Evolutionary conservation across 2,888 invertebrate species (phyloP).

Genomic region (Spisula solida): DNA sequence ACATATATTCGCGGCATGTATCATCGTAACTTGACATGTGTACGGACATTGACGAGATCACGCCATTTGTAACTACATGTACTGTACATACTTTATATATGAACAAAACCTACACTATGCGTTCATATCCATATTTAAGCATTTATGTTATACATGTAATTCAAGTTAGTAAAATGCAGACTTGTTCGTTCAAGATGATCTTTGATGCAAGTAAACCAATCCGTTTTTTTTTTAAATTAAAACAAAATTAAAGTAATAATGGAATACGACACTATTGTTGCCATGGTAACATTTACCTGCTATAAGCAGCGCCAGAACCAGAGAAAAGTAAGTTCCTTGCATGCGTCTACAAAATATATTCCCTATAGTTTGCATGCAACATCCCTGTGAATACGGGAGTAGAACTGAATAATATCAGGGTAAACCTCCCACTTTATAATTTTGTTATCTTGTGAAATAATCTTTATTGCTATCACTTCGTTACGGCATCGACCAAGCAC

Average conservation of each 20-base stretch:
- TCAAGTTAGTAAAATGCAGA: no score
- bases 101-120: no score
- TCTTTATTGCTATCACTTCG: constrained; percentile 27
- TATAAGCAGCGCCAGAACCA: constrained; percentile 51
- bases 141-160: no score
- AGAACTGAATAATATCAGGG: not conserved
- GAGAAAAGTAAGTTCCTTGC: constrained; percentile 29
- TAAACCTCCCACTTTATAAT: constrained; percentile 35
- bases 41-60: no score
- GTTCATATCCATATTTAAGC: no score
- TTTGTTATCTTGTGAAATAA: constrained; percentile 28
- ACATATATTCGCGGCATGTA: no score
- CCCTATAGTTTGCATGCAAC: constrained; percentile 24
- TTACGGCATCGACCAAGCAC: constrained; percentile 27
- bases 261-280: not conserved
- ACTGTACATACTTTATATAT: no score
- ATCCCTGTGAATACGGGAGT: constrained; percentile 40
- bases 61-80: no score
- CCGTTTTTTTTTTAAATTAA: not conserved
- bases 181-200: no score
- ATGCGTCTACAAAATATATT: constrained; percentile 89
- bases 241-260: not conserved
- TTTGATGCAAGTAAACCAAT: no score
- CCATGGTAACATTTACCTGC: constrained; percentile 35
- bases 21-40: no score